A percentile compares a stretch with the other conserved stretches of the same genome.
Conservation (phyloP, 2,797 vertebrate genomes). For the Botia kubotai region DNA sequence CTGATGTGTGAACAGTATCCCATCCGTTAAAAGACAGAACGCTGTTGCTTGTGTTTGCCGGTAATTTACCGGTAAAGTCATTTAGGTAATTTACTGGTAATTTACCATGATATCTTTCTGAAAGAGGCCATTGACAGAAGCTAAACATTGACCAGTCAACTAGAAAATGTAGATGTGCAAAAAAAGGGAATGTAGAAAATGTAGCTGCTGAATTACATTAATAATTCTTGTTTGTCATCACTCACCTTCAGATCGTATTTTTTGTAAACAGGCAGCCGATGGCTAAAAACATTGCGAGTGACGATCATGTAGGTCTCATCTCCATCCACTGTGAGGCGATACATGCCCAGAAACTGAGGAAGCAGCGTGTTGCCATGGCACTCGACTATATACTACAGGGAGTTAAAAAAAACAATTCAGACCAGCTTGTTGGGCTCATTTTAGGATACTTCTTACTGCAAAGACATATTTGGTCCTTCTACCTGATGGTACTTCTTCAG, state of each 20-base stretch:
- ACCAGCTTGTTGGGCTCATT: not conserved
- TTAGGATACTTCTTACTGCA: slow-evolving; percentile 34
- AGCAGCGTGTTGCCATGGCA: slow-evolving; percentile 97
- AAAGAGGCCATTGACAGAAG: too few species aligned
- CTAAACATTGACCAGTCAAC: too few species aligned
- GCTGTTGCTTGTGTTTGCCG: too few species aligned
- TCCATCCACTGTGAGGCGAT: slow-evolving; percentile 97
- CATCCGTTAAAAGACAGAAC: too few species aligned
- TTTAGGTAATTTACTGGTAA: too few species aligned
- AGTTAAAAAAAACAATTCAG: slow-evolving; percentile 23
- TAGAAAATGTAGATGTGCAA: too few species aligned
- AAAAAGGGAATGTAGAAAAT: not conserved
- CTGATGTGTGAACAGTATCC: too few species aligned
- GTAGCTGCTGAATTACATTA: not conserved
- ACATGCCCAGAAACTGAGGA: slow-evolving; percentile 99
- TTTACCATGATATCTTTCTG: too few species aligned
- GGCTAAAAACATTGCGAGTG: slow-evolving; percentile 97
- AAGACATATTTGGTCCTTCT: slow-evolving; percentile 31
- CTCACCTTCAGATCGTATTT: slow-evolving; percentile 98
- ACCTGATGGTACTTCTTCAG: slow-evolving; percentile 99
- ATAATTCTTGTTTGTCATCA: not conserved
- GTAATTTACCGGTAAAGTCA: too few species aligned
- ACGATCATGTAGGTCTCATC: slow-evolving; percentile 99
- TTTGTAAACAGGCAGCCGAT: slow-evolving; percentile 94
- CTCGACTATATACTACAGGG: slow-evolving; percentile 93